phyloP scores from a whole-genome alignment of 1,140 invertebrate species.

The Nebria ingens region DNA sequence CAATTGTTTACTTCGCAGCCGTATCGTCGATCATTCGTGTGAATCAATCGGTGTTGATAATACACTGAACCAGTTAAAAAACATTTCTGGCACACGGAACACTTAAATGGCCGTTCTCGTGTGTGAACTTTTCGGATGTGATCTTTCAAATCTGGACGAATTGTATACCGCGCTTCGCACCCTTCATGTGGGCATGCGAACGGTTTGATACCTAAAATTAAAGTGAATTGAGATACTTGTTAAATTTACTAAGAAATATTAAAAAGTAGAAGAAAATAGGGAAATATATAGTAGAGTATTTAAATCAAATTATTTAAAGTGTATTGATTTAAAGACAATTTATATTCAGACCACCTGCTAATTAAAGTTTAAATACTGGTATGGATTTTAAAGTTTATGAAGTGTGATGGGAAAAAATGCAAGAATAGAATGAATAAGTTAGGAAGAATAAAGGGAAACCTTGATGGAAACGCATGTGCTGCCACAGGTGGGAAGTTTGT shows the following conservation, averaged over 20 bases:
- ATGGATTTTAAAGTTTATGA: too few relatives aligned
- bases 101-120: constrained; percentile 60
- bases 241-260: neutral
- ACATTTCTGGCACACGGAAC: constrained; percentile 56
- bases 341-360: too few relatives aligned
- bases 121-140: constrained; percentile 54
- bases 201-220: constrained; percentile 42
- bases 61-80: constrained; percentile 63
- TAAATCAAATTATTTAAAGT: neutral
- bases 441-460: constrained; percentile 25
- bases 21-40: constrained; percentile 71
- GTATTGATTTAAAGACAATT: too few relatives aligned
- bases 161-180: constrained; percentile 50
- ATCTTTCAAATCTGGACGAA: constrained; percentile 54
- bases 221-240: constrained; percentile 4
- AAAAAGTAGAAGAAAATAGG: constrained; percentile 1
- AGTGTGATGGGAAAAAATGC: too few relatives aligned
- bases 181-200: constrained; percentile 46
- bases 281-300: neutral
- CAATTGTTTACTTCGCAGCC: constrained; percentile 47
- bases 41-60: constrained; percentile 62
- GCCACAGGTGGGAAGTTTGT: constrained; percentile 49
- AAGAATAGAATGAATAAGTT: neutral
- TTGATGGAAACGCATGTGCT: constrained; percentile 48
- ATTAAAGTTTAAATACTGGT: too few relatives aligned